Percentiles rank a stretch among this genome's conserved stretches.
Conservation (phyloP, 2,888 invertebrate genomes). For the Ctenicera cuprea region DNA sequence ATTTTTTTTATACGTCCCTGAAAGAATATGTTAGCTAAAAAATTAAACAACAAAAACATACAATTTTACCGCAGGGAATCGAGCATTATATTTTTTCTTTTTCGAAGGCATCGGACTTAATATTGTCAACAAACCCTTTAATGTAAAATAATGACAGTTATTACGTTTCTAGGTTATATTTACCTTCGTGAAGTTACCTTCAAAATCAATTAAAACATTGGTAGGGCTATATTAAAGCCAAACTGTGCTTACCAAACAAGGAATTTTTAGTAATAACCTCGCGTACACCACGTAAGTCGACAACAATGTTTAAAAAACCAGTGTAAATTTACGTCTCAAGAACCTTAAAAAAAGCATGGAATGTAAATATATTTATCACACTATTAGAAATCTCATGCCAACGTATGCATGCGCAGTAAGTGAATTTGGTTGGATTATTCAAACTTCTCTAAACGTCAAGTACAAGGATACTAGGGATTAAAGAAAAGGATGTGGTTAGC, state of each 20-base stretch:
- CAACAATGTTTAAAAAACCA: no score
- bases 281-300: no score
- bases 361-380: no score
- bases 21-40: slow-evolving; percentile 62
- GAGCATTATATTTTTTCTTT: slow-evolving; percentile 63
- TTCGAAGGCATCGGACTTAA: slow-evolving; percentile 59
- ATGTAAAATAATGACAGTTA: slow-evolving; percentile 18
- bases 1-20: slow-evolving; percentile 99
- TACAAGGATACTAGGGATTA: no score
- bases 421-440: no score
- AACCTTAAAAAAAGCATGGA: no score
- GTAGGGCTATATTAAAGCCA: not conserved
- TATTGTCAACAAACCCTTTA: slow-evolving; percentile 50
- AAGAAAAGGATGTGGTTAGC: no score
- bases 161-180: slow-evolving; percentile 24
- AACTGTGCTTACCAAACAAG: not conserved
- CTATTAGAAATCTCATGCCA: no score
- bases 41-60: not conserved
- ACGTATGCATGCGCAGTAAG: no score
- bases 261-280: no score
- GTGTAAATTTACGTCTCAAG: no score
- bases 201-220: not conserved
- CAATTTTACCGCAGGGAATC: slow-evolving; percentile 61
- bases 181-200: not conserved
- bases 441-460: no score